Base-by-base conservation (phyloP, 2,113 vertebrate genomes). In the Nesoenas mayeri region DNA sequence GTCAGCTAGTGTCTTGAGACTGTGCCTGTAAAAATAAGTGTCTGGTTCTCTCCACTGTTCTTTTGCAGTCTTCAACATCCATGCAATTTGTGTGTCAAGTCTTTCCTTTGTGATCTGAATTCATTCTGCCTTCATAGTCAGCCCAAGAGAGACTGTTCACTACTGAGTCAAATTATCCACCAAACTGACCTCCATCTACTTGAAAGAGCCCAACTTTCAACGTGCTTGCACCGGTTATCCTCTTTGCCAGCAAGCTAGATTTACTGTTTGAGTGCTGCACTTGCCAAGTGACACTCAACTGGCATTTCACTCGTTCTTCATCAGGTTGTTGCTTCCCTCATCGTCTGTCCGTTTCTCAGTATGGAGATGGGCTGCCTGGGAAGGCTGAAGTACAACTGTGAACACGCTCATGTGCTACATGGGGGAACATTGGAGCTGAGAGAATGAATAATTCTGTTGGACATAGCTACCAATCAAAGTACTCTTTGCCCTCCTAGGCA, bases 241-340 rank as follows among this genome's bases (percentile, higher is more conserved):
- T 44, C 24, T 51, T 51, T 85, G 65, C 21, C 32, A 62, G 53
- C 8, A 61, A 77, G 70, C 34, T 31, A 44, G 9, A n/a, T 70
- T 58, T 75, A 38, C 36, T 51, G 17, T 79, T 54, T 32, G 51
- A 75, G 26, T 0, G 2, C 31, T 60, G 29, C 15, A 17, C 16
- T 54, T 0, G 0, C 34, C 40, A 44, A 50, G n/a, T 51, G 34
- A 28, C 51, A 56, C 32, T 66, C 0, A 1, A 22, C 64, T 50
- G 65, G 20, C 24, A 29, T 75, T 75, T 71, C 62, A 38, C 13
- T 74, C 12, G 15, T 11, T 12, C 40, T 84, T 50, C 24, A 70
- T 44, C 56, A 48, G 26, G 34, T 81, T 44, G 24, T 61, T 67
- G 34, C 65, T 72, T 69, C 56, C 42, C 9, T 12, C 10, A 9